Conservation (phyloP, 2,888 invertebrate species). For the Agonopterix alstromeriana region DNA sequence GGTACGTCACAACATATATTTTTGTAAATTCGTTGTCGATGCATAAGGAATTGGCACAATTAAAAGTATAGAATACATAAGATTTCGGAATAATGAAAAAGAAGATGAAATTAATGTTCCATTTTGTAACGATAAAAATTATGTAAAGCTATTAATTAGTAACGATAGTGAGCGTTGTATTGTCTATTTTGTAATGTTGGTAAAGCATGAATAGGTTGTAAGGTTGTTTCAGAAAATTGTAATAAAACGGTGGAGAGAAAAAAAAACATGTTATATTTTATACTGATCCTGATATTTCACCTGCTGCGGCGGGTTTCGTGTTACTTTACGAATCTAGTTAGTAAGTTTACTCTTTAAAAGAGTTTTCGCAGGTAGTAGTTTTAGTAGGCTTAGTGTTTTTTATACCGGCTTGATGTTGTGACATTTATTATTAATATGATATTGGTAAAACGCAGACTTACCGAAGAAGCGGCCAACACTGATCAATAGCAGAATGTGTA, state of each 20-base stretch:
- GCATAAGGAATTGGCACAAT: slow-evolving; percentile 70
- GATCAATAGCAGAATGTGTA: slow-evolving; percentile 70
- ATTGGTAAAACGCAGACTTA: slow-evolving; percentile 52
- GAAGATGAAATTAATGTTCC: slow-evolving; percentile 39
- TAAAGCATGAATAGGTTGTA: slow-evolving; percentile 48
- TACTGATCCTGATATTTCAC: slow-evolving; percentile 59
- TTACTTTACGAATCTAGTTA: slow-evolving; percentile 68
- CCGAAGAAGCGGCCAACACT: slow-evolving; percentile 61
- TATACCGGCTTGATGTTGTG: slow-evolving; percentile 78
- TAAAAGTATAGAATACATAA: slow-evolving; percentile 40
- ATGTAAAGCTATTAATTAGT: slow-evolving; percentile 57
- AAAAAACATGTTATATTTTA: slow-evolving; percentile 65
- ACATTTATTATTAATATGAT: slow-evolving; percentile 69
- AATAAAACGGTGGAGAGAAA: slow-evolving; percentile 63
- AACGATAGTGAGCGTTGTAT: slow-evolving; percentile 69
- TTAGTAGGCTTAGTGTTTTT: slow-evolving; percentile 77
- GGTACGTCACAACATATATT: slow-evolving; percentile 65
- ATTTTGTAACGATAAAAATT: slow-evolving; percentile 60
- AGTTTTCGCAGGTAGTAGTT: slow-evolving; percentile 75
- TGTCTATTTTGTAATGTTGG: slow-evolving; percentile 69
- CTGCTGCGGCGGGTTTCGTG: slow-evolving; percentile 45
- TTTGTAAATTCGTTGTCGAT: slow-evolving; percentile 66
- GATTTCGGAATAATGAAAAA: slow-evolving; percentile 44
- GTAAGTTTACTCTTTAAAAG: slow-evolving; percentile 76
- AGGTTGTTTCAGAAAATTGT: slow-evolving; percentile 76